Evolutionary conservation across 2,113 vertebrate genomes (phyloP), one percentile per base, ranked within the genome.

Genomic region (Megaleporinus macrocephalus): DNA sequence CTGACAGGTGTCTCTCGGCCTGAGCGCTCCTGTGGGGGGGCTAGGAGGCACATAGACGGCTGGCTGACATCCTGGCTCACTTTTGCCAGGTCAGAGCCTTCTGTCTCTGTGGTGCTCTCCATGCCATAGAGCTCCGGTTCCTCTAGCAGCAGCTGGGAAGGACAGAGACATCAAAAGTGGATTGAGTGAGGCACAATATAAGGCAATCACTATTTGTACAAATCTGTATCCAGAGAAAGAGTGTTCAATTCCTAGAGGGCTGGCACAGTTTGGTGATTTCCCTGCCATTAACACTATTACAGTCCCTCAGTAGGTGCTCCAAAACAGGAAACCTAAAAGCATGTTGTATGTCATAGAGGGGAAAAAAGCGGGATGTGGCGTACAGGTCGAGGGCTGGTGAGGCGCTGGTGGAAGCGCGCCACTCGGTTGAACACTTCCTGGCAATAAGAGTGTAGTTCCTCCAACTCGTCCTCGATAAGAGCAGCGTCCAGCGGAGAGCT

Each of bases 341-440:
- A 59, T 15, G 4, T 41, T 36, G 68, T 36, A 27, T 7, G 33
- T 26, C 16, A 69, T 5, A 62, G 13, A 63, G 15, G 13, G n/a
- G n/a, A 59, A 74, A 61, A 70, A 36, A 55, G 41, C 13, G 41
- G 26, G 49, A 36, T 2, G 51, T 1, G n/a, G 22, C 66, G 22
- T 83, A 87, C 97, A 88, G 88, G 94, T 72, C 89, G 78, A 29
- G 29, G 95, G 90, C 90, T 95, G 86, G 95, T 96, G 86, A 99
- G 95, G 65, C 95, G 92, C 84, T 95, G 96, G 89, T 98, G 96
- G 93, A 98, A 99, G 0, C 96, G 95, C 30, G 95, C 95, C 36
- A 98, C 96, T 27, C 96, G 90, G 81, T 96, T 93, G 47, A 99
- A 98, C 70, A 99, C 98, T 59, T 98, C 96, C 91, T 99, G 98